Base-by-base conservation (phyloP, 2,888 invertebrate genomes). In the Lasioglossum zephyrum region DNA sequence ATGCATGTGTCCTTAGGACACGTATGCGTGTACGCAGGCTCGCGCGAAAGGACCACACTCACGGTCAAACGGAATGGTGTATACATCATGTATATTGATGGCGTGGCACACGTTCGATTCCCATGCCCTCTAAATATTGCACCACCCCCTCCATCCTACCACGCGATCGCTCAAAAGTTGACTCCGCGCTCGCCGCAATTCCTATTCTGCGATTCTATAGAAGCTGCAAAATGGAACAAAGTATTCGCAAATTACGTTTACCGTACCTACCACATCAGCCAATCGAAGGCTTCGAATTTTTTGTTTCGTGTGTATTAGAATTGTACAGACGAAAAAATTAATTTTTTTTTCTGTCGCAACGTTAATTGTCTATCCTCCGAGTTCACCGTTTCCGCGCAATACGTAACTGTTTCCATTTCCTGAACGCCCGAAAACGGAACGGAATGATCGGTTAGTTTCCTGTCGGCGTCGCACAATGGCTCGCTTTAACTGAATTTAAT, bases 41-140 rank as follows among this genome's bases (percentile, higher is more conserved):
- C 79, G 73, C 76, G 82, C 70, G 70, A 74, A 87, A 77, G 87
- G 80, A 80, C 80, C 83, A 66, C 87, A 79, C 66, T 84, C 87
- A 79, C 80, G 86, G 82, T 85, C 75, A 88, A 89, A 88, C 89
- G 90, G 92, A 91, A 92, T 85, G 91, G 89, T 92, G 91, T 92
- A 92, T 93, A 93, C 92, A 93, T 93, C 93, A 92, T 93, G 90
- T 93, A 92, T 93, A 93, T 93, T 93, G 93, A 93, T 93, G 92
- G 91, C 91, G 88, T 85, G 85, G 90, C 91, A 90, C 84, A 88
- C 90, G 90, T 93, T 94, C 93, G 93, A 94, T 93, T 93, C 92
- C 91, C 88, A 89, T 89, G 91, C 90, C 90, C 91, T 93, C 91
- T 92, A 93, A 93, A 93, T 93, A 93, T 93, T 93, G 92, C 91